phyloP scores from a whole-genome alignment of 2,113 vertebrate genomes.

The Rana temporaria region DNA sequence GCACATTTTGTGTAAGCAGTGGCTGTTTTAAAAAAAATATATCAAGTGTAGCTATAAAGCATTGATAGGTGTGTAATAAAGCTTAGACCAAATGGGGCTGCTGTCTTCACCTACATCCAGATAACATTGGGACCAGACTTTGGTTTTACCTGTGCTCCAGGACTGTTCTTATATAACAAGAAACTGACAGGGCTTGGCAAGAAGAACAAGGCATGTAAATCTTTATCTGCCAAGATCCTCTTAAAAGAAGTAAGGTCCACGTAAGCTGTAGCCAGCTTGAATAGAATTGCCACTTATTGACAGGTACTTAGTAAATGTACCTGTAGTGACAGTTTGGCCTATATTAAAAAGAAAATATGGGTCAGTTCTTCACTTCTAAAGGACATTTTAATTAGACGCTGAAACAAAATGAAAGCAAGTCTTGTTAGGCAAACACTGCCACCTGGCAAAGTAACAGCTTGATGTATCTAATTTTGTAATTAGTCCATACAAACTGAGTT shows the following conservation, averaged over 20 bases:
- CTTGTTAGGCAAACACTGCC: background rate
- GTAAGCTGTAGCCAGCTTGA: slow-evolving; percentile 13
- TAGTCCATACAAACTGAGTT: slow-evolving; percentile 35
- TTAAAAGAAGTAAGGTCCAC: slow-evolving; percentile 29
- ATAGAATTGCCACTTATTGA: background rate
- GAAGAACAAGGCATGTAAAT: slow-evolving; percentile 55
- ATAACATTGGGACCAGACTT: too few species aligned
- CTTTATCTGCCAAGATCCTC: slow-evolving; percentile 47
- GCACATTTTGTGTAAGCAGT: background rate
- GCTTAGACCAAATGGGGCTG: background rate
- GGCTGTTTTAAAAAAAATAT: background rate
- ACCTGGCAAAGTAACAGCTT: slow-evolving; percentile 26
- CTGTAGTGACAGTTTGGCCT: background rate
- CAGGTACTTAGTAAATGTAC: background rate
- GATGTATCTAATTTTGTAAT: slow-evolving; percentile 42
- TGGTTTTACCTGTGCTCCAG: background rate
- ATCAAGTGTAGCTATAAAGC: background rate
- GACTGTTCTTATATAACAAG: slow-evolving; percentile 48
- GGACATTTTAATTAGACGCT: background rate
- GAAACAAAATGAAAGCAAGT: slow-evolving; percentile 26
- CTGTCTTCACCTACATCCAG: background rate
- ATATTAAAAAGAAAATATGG: background rate
- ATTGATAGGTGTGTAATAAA: background rate
- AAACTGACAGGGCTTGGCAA: slow-evolving; percentile 37
- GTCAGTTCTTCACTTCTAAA: slow-evolving; percentile 16